These are phyloP conservation scores for Enoplosus armatus DNA, from an alignment of 2,797 vertebrate species.

Conservation along the genomic window DNA sequence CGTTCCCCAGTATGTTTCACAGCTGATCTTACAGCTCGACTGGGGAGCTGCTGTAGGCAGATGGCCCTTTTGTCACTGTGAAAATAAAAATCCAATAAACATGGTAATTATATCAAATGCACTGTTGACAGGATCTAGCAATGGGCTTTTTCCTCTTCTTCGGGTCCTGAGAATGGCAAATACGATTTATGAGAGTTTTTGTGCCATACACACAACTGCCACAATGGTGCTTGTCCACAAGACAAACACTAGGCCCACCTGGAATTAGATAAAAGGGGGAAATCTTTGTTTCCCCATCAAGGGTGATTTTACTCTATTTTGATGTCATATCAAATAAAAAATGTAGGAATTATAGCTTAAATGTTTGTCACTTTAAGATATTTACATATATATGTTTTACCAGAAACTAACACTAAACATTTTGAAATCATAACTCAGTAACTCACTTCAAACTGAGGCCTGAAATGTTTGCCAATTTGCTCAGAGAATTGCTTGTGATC, in stretches of 20 bases:
- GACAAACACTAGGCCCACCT: constrained; percentile 41
- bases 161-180: constrained; percentile 80
- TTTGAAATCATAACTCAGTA: constrained; percentile 15
- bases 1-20: constrained; percentile 74
- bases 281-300: constrained; percentile 1
- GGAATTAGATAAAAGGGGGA: constrained; percentile 48
- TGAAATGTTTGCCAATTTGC: constrained; percentile 34
- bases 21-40: constrained; percentile 76
- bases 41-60: constrained; percentile 83
- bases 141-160: constrained; percentile 69
- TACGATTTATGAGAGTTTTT: constrained; percentile 68
- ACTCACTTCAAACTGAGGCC: constrained; percentile 23
- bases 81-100: constrained; percentile 92
- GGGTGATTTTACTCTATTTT: constrained; percentile 1
- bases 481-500: constrained; percentile 76
- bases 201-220: constrained; percentile 54
- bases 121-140: constrained; percentile 75
- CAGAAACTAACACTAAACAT: not conserved
- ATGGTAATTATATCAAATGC: constrained; percentile 89
- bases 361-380: not conserved
- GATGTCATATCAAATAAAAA: not conserved
- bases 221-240: constrained; percentile 28
- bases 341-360: not conserved
- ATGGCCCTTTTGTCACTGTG: constrained; percentile 86
- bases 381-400: constrained; percentile 1